Conservation (phyloP, 2,888 invertebrate genomes). For the Siphlonurus alternatus region DNA sequence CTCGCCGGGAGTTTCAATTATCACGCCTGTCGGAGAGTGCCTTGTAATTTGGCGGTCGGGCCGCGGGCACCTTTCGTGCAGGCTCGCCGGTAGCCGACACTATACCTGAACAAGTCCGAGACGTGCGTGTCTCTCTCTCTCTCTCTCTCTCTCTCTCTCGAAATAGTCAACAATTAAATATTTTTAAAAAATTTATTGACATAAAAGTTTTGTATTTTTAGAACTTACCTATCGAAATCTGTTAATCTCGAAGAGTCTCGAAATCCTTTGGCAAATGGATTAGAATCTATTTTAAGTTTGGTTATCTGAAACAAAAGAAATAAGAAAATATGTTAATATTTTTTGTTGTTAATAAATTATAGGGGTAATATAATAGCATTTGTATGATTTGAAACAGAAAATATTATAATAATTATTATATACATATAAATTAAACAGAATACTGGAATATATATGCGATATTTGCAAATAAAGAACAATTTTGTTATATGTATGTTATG, state of each 20-base stretch:
- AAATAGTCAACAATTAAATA: too few species aligned
- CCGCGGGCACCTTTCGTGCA: not conserved
- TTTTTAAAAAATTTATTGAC: not conserved
- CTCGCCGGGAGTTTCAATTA: not conserved
- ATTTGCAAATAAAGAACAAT: too few species aligned
- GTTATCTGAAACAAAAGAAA: conserved; percentile 64
- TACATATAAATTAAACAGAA: not conserved
- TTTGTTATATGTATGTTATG: too few species aligned
- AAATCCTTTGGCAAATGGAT: conserved; percentile 97
- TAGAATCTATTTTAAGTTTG: conserved; percentile 96
- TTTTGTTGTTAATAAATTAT: too few species aligned
- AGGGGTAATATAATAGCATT: too few species aligned
- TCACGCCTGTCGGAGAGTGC: not conserved
- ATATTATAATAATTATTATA: not conserved
- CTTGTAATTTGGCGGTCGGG: not conserved
- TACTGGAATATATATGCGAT: not conserved
- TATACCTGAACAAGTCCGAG: too few species aligned
- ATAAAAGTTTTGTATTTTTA: not conserved
- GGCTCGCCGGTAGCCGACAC: too few species aligned
- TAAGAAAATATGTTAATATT: too few species aligned
- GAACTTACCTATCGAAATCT: conserved; percentile 69
- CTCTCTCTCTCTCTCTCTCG: too few species aligned
- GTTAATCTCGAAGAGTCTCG: conserved; percentile 89
- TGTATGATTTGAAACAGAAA: too few species aligned
- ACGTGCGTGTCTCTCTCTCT: too few species aligned